These are phyloP conservation scores for Pantherophis alleghaniensis DNA, from an alignment of 2,797 vertebrate species.

Conservation along the genomic window DNA sequence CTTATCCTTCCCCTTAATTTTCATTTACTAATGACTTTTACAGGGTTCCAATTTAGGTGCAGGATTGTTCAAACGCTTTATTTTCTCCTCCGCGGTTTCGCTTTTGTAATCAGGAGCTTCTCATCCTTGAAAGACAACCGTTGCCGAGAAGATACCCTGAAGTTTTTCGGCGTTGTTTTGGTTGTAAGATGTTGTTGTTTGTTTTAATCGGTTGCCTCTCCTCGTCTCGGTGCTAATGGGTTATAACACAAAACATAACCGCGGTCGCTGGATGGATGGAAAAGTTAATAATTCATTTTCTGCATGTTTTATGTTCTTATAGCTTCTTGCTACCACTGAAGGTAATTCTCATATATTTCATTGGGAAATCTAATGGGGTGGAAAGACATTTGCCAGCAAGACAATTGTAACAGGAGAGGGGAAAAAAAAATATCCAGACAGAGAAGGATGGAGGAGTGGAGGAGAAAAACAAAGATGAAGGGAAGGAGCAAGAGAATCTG, in stretches of 20 bases:
- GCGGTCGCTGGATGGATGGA: slow-evolving; percentile 50
- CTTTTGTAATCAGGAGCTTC: slow-evolving; percentile 53
- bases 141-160: slow-evolving; percentile 20
- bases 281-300: slow-evolving; percentile 68
- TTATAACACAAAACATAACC: slow-evolving; percentile 44
- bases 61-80: slow-evolving; percentile 42
- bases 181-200: neutral
- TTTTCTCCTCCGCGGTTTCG: slow-evolving; percentile 25
- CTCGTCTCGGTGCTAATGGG: slow-evolving; percentile 49
- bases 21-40: neutral
- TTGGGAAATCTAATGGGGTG: slow-evolving; percentile 62
- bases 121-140: slow-evolving; percentile 30
- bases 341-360: slow-evolving; percentile 62
- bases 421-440: slow-evolving; percentile 32
- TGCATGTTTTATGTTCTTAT: slow-evolving; percentile 57
- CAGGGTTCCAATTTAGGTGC: slow-evolving; percentile 4
- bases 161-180: slow-evolving; percentile 27
- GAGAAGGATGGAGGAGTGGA: neutral
- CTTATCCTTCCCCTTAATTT: neutral
- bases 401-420: slow-evolving; percentile 29
- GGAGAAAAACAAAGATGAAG: neutral
- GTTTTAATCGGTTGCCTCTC: neutral
- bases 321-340: slow-evolving; percentile 57
- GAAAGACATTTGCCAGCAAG: slow-evolving; percentile 58
- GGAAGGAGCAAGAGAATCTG: slow-evolving; percentile 30